These are phyloP conservation scores for Myanophis thanlyinensis DNA, from an alignment of 2,113 vertebrate species.

Conservation along the genomic window DNA sequence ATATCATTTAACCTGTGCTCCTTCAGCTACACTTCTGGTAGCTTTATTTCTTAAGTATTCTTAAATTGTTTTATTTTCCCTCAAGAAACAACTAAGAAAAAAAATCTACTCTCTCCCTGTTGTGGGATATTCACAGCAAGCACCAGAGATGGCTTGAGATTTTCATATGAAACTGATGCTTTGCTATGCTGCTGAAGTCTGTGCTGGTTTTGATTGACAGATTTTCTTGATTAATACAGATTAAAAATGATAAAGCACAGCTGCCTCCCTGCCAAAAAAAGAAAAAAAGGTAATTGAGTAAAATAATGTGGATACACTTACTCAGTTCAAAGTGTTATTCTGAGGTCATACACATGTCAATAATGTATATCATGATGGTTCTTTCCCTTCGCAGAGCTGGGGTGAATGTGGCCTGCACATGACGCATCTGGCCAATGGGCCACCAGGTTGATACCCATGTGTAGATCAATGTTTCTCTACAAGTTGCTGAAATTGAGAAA, in stretches of 20 bases:
- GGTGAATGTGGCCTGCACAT: too few species aligned
- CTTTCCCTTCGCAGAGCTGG: too few species aligned
- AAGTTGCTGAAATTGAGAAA: background rate
- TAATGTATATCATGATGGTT: too few species aligned
- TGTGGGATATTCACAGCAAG: background rate
- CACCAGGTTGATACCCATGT: background rate
- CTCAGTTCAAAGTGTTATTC: background rate
- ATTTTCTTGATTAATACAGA: background rate
- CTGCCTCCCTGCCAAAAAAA: background rate
- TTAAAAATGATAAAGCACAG: background rate
- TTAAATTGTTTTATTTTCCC: constrained; percentile 22
- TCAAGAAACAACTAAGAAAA: constrained; percentile 2
- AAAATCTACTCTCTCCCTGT: constrained; percentile 27
- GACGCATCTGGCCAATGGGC: too few species aligned
- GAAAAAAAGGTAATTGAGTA: background rate
- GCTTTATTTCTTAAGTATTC: constrained; percentile 17
- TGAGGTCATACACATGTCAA: constrained; percentile 18
- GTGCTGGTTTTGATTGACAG: background rate
- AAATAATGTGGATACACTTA: background rate
- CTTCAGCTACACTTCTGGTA: constrained; percentile 1
- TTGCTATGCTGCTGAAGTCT: background rate
- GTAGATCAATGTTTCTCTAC: background rate
- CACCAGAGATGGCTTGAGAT: background rate
- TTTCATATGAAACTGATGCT: constrained; percentile 29
- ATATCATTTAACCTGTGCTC: background rate